phyloP scores from a whole-genome alignment of 2,113 vertebrate genomes.

The Phrynocephalus versicolor region DNA sequence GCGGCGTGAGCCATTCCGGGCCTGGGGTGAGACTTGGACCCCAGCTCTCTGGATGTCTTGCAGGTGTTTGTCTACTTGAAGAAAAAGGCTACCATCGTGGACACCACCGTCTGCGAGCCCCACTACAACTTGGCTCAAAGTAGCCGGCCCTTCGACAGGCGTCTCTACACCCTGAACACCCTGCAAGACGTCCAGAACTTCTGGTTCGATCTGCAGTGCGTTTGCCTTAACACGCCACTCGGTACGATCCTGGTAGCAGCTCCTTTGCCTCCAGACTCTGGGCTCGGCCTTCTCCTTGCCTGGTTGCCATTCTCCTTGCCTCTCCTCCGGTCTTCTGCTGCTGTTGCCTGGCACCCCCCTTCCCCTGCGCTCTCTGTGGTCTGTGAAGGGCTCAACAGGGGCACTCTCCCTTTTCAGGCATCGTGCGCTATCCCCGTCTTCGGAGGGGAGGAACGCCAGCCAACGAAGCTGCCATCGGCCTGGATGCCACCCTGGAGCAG shows the following conservation, averaged over 20 bases:
- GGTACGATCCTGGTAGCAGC: constrained; percentile 65
- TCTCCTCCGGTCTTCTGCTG: not conserved
- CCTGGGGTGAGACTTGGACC: too few relatives aligned
- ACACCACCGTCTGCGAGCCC: constrained; percentile 90
- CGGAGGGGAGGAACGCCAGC: constrained; percentile 54
- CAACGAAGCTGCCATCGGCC: constrained; percentile 31
- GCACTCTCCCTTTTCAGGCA: constrained; percentile 61
- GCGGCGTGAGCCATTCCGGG: not conserved
- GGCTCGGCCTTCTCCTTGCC: not conserved
- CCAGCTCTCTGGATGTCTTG: not conserved
- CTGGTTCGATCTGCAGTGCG: constrained; percentile 96
- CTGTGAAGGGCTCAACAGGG: not conserved
- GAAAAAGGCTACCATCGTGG: constrained; percentile 83
- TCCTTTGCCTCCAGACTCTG: not conserved
- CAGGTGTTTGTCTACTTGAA: constrained; percentile 90
- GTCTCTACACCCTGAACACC: constrained; percentile 79
- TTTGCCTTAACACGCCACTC: constrained; percentile 94
- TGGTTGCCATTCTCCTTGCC: not conserved
- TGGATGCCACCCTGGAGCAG: constrained; percentile 73
- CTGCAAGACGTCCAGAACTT: constrained; percentile 88
- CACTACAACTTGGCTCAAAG: constrained; percentile 91
- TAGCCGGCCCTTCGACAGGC: constrained; percentile 84
- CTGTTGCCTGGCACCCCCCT: not conserved
- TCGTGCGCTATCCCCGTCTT: constrained; percentile 72
- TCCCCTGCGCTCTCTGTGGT: too few relatives aligned